phyloP scores from a whole-genome alignment of 2,113 vertebrate genomes.

The Oplegnathus fasciatus region DNA sequence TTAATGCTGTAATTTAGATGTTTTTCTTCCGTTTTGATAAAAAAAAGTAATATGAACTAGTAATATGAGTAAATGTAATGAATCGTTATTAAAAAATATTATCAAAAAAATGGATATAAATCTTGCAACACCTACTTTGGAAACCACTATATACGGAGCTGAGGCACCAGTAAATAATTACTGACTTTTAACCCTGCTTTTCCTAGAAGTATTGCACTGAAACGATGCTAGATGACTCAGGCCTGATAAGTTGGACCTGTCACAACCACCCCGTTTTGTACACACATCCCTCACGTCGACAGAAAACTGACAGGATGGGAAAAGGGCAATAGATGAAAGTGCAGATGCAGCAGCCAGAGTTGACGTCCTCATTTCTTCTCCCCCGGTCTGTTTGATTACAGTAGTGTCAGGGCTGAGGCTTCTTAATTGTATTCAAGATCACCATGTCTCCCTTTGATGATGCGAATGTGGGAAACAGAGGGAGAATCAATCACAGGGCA shows the following conservation, averaged over 20 bases:
- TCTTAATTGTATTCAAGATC: constrained; percentile 76
- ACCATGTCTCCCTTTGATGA: constrained; percentile 73
- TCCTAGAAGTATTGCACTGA: background rate
- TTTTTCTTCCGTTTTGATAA: background rate
- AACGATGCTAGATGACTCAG: constrained; percentile 24
- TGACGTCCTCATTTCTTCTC: constrained; percentile 73
- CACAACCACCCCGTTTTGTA: constrained; percentile 40
- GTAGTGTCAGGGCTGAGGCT: constrained; percentile 67
- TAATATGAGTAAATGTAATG: background rate
- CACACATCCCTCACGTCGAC: constrained; percentile 53
- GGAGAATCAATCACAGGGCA: constrained; percentile 68
- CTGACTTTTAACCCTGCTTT: constrained; percentile 15
- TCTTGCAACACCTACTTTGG: background rate
- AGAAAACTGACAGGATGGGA: constrained; percentile 59
- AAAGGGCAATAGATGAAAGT: constrained; percentile 75
- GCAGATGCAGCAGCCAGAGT: constrained; percentile 71
- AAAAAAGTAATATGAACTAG: background rate
- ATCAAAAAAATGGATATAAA: too few relatives aligned
- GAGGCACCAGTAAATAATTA: background rate
- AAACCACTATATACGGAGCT: background rate
- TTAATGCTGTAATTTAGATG: background rate
- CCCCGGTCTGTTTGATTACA: constrained; percentile 74
- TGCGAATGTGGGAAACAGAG: constrained; percentile 55
- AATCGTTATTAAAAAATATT: background rate
- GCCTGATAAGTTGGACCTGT: constrained; percentile 53